Evolutionary conservation across 2,888 invertebrate species (phyloP), one percentile per base, ranked within the genome.

Genomic region (Achlya flavicornis): DNA sequence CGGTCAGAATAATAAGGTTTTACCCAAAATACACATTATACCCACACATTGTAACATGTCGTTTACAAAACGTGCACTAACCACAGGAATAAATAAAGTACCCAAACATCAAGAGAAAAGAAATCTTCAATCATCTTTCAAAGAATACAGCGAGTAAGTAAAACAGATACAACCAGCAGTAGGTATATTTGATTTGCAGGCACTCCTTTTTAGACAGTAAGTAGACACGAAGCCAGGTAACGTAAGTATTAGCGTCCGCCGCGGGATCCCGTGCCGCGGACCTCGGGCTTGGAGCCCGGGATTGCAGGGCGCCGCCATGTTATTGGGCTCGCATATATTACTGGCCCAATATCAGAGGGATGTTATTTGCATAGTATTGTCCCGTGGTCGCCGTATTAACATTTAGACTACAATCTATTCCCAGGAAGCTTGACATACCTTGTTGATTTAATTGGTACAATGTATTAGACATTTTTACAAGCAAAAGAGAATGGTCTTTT

Each of bases 281-380:
- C 35, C 35, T 26, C 26, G 26, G 41, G 10, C 35, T n/a, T 7
- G 46, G 58, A 35, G 48, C 58, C 57, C 58, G 60, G 62, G 64
- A 57, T 48, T 46, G 66, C 71, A 41, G n/a, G 66, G 19, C n/a
- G 53, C 10, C 53, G 19, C 76, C 73, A 73, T 74, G 82, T 80
- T 84, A 85, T 85, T 80, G 80, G 73, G 69, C 74, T 71, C 78
- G 86, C 84, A 87, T 89, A 89, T 78, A 89, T 90, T 88, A 86
- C 80, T 65, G 76, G 75, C 71, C 74, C 85, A 85, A 89, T 87
- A 85, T 86, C 77, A 76, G 73, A 71, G 76, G 72, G 74, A 64
- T 74, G 69, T 74, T 86, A 90, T 90, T 90, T 88, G 89, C 90
- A 90, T 91, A 90, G 86, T 86, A 88, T 89, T 89, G 88, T 86